phyloP scores from a whole-genome alignment of 2,797 vertebrate genomes.

The Muscicapa striata region DNA sequence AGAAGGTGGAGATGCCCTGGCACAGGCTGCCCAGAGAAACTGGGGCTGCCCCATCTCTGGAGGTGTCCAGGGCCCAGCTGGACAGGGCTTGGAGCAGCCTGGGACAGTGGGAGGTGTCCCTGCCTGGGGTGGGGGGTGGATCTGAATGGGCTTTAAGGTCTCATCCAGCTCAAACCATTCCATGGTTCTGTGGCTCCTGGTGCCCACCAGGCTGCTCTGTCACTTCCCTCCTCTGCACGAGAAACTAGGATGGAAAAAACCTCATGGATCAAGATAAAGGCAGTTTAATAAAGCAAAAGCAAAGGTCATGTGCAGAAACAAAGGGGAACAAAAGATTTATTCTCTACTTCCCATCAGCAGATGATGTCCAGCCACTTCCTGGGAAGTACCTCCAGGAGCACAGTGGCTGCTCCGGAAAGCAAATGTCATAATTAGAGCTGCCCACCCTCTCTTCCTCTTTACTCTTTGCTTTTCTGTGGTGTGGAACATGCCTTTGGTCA shows the following conservation, averaged over 20 bases:
- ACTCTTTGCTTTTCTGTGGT: background rate
- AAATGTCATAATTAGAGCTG: background rate
- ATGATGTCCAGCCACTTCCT: background rate
- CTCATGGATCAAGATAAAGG: background rate
- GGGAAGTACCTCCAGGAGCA: background rate
- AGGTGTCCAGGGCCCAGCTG: background rate
- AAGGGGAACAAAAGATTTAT: background rate
- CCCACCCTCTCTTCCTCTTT: background rate
- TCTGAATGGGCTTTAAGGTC: background rate
- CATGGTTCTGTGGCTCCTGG: background rate
- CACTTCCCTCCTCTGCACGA: background rate
- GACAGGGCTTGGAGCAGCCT: background rate
- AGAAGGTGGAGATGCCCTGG: background rate
- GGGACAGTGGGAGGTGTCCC: background rate
- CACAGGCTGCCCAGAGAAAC: background rate
- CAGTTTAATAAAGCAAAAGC: background rate
- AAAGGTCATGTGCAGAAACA: background rate
- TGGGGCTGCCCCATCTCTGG: background rate
- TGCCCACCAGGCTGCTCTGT: background rate
- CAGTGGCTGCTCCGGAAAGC: background rate
- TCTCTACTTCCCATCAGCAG: conserved; percentile 2
- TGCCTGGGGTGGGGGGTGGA: background rate
- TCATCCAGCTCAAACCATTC: background rate
- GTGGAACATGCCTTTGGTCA: background rate
- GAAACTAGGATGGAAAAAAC: background rate